Evolutionary conservation across 2,888 invertebrate species (phyloP).

Genomic region (Brassicogethes aeneus): DNA sequence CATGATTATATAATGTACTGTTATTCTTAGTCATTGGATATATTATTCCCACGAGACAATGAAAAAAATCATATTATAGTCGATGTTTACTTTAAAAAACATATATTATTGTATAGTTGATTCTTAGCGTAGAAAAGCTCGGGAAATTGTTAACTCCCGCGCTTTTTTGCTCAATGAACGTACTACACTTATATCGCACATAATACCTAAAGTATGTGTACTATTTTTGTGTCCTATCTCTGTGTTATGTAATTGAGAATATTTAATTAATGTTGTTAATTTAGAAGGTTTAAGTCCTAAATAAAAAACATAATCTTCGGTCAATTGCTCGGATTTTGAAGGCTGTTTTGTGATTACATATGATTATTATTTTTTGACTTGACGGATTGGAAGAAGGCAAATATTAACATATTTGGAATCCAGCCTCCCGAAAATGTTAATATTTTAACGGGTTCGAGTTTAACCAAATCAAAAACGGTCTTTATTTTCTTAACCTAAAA

Average conservation of each 20-base stretch:
- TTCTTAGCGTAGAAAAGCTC: no score
- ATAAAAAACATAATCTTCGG: slow-evolving; percentile 1
- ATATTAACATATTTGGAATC: slow-evolving; percentile 28
- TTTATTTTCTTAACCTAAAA: slow-evolving; percentile 14
- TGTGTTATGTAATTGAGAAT: not conserved
- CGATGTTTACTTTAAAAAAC: not conserved
- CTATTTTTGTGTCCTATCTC: not conserved
- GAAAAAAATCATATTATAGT: not conserved
- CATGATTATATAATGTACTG: not conserved
- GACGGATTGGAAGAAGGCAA: no score
- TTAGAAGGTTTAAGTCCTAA: not conserved
- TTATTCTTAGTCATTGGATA: slow-evolving; percentile 1
- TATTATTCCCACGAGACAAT: slow-evolving; percentile 4
- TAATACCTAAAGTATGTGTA: not conserved
- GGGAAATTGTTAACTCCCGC: no score
- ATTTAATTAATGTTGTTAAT: not conserved
- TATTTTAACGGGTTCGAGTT: slow-evolving; percentile 7
- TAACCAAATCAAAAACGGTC: no score
- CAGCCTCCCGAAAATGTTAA: slow-evolving; percentile 36
- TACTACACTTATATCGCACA: no score
- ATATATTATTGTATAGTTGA: not conserved
- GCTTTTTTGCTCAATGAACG: no score
- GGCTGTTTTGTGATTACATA: not conserved
- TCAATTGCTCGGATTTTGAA: not conserved
- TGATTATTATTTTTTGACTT: not conserved